Evolutionary conservation across 2,113 vertebrate genomes (phyloP).

Genomic region (Myotis brandtii): DNA sequence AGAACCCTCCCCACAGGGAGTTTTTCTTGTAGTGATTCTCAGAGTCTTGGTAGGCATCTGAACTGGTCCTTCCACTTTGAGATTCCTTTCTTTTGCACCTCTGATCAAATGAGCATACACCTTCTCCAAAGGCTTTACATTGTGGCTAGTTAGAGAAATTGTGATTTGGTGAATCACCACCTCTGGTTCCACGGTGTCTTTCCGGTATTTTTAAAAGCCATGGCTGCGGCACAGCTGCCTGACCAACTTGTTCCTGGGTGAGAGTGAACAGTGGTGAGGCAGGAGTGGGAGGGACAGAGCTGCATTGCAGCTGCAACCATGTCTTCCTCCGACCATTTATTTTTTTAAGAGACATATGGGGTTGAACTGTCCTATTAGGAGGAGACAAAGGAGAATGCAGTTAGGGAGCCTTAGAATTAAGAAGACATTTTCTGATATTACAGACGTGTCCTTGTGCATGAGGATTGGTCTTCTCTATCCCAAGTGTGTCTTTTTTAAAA

Average conservation of each 20-base stretch:
- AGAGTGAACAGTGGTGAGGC: neutral
- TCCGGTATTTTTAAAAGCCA: neutral
- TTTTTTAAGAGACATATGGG: conserved; percentile 15
- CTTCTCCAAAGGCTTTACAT: neutral
- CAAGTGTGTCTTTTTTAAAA: conserved; percentile 20
- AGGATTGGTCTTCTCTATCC: conserved; percentile 3
- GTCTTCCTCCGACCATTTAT: neutral
- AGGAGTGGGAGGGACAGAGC: neutral
- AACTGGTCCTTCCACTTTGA: neutral
- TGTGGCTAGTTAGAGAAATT: neutral
- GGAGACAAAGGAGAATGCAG: neutral
- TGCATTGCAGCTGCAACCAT: neutral
- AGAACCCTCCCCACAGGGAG: neutral
- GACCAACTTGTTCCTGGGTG: neutral
- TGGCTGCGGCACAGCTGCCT: neutral
- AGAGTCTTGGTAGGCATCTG: neutral
- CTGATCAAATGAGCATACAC: neutral
- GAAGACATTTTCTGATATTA: conserved; percentile 4
- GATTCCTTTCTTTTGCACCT: neutral
- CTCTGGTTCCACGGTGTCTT: neutral
- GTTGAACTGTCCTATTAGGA: neutral
- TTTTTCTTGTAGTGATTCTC: neutral
- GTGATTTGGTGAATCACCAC: neutral
- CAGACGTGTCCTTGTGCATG: neutral
- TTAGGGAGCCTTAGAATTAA: conserved; percentile 17